phyloP scores from a whole-genome alignment of 2,113 vertebrate genomes.

The Amblyopsis rosae region DNA sequence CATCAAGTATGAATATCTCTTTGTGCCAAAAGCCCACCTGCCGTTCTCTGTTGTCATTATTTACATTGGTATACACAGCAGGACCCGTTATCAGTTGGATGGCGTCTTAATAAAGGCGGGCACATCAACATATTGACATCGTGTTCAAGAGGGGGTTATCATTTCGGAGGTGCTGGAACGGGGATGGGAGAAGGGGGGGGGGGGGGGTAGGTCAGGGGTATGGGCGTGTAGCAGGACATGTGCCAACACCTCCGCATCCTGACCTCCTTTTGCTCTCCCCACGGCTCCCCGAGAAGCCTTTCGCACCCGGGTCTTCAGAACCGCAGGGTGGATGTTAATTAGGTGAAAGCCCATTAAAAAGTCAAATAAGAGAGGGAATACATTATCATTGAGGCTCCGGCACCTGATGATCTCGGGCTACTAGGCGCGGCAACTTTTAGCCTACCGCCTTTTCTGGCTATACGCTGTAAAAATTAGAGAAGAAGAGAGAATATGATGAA shows the following conservation, averaged over 20 bases:
- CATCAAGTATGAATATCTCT: conserved; percentile 99
- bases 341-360: conserved; percentile 94
- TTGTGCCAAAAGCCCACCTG: conserved; percentile 99
- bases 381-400: conserved; percentile 86
- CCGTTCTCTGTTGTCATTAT: conserved; percentile 99
- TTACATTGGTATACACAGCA: conserved; percentile 99
- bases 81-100: conserved; percentile 98
- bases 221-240: conserved; percentile 74
- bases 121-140: conserved; percentile 99
- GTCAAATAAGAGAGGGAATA: conserved; percentile 90
- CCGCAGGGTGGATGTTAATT: conserved; percentile 93
- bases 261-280: conserved; percentile 87
- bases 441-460: background rate
- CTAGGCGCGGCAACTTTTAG: conserved; percentile 33
- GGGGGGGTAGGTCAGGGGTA: conserved; percentile 46
- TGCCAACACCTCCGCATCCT: conserved; percentile 80
- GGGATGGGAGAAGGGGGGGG: background rate
- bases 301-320: conserved; percentile 74
- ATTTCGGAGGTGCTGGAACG: conserved; percentile 45
- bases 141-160: conserved; percentile 93
- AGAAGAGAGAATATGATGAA: too few relatives aligned
- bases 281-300: conserved; percentile 60
- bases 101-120: conserved; percentile 99
- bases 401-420: conserved; percentile 75
- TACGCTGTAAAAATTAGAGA: background rate